Base-by-base conservation (phyloP, 2,797 vertebrate genomes). In the Halcyon leucocephala region DNA sequence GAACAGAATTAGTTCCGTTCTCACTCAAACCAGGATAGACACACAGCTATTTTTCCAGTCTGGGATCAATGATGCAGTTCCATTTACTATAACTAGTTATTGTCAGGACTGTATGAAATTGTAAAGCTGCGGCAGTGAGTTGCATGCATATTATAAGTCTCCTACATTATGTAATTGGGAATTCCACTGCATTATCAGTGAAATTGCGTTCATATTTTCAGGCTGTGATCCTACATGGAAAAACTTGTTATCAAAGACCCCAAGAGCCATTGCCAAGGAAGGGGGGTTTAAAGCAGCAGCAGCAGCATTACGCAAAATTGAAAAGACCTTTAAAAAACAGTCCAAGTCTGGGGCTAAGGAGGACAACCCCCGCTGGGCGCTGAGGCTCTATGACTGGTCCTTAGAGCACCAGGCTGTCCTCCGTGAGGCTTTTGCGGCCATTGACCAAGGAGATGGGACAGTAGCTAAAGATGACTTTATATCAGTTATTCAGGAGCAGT, bases 331-430 rank as follows among this genome's bases (percentile, higher is more conserved):
- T 26, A 97, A 93, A 41, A 99, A 98, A 76, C 91, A 95, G 31
- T 88, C 92, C 18, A 97, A 97, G 48, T 82, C 97, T 3, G 93
- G 78, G 4, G 94, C 64, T 21, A 93, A 98, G 70, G 97, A 98
- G 42, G 97, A 96, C 15, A 98, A 98, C 22, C 98, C 97, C 2
- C 71, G 42, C 6, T 99, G 99, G 99, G 98, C 98, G 7, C 82
- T 99, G 73, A 98, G 95, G 51, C 98, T 99, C 11, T 99, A 99
- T 0, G 99, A 99, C 82, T 99, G 99, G 99, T 99, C 99, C 6
- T 8, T 97, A 12, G 99, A 99, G 95, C 97, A 98, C 1, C 97
- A 99, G 97, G 31, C 66, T 2, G 93, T 94, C 25, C 96, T 99
- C 42, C 93, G 89, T 14, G 91, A 98, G 66, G 96, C 95, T 5